These are phyloP conservation scores for Lacerta viridis DNA, from an alignment of 2,797 vertebrate species.

Conservation along the genomic window DNA sequence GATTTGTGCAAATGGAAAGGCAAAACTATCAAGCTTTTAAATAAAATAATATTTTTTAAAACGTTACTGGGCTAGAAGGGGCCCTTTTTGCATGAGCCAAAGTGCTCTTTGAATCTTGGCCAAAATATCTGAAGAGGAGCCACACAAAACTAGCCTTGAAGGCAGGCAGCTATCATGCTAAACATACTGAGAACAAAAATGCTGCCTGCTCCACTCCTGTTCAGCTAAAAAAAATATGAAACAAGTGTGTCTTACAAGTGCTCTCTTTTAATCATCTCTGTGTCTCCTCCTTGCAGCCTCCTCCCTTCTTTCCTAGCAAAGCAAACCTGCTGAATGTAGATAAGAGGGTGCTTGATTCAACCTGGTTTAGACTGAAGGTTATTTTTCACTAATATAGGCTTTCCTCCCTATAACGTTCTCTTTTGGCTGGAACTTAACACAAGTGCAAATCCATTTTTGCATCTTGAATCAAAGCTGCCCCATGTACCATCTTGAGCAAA, in stretches of 20 bases:
- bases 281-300: slow-evolving; percentile 34
- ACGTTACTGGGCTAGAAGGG: neutral
- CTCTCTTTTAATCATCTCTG: neutral
- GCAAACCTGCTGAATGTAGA: slow-evolving; percentile 36
- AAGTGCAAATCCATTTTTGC: slow-evolving; percentile 29
- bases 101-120: neutral
- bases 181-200: neutral
- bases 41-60: too few relatives aligned
- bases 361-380: slow-evolving; percentile 26
- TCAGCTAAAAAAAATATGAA: neutral
- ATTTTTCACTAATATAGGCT: neutral
- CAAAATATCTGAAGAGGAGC: neutral
- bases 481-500: neutral
- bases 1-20: neutral
- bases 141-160: neutral
- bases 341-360: slow-evolving; percentile 18
- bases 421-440: neutral
- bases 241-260: neutral
- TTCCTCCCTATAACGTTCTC: neutral
- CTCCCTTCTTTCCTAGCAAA: slow-evolving; percentile 19
- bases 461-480: slow-evolving; percentile 23
- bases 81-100: neutral
- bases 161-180: neutral
- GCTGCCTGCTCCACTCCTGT: slow-evolving; percentile 16
- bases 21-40: neutral